Evolutionary conservation across 2,888 invertebrate species (phyloP).

Genomic region (Spicauda simplicius): DNA sequence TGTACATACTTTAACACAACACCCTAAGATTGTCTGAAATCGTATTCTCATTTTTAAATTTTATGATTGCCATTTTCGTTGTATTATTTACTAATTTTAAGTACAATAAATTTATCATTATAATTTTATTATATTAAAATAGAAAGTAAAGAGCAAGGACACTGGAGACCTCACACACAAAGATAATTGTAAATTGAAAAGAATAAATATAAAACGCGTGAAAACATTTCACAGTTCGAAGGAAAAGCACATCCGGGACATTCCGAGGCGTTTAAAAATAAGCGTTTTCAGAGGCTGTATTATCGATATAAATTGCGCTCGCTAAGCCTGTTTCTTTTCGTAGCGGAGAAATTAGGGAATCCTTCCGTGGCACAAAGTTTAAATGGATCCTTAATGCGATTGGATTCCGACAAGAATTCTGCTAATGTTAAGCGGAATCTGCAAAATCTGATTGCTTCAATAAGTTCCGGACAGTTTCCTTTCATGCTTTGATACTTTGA

Average conservation of each 20-base stretch:
- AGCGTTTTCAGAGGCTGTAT: constrained; percentile 27
- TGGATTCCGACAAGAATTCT: constrained; percentile 75
- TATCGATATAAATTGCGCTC: constrained; percentile 36
- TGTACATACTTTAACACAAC: too few species aligned
- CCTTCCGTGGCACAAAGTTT: constrained; percentile 74
- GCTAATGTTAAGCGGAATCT: constrained; percentile 79
- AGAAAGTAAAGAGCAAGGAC: not conserved
- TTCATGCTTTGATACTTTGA: constrained; percentile 75
- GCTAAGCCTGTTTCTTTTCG: constrained; percentile 64
- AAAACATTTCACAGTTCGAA: not conserved
- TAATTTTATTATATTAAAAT: too few species aligned
- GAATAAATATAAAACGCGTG: not conserved
- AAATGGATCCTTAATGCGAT: constrained; percentile 79
- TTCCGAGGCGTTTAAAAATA: constrained; percentile 32
- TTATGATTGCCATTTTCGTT: too few species aligned
- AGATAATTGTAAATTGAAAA: not conserved
- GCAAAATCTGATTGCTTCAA: constrained; percentile 80
- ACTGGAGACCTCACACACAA: not conserved
- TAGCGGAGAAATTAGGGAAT: constrained; percentile 66
- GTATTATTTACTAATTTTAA: too few species aligned
- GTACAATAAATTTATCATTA: too few species aligned
- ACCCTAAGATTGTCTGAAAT: too few species aligned
- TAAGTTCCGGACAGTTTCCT: constrained; percentile 77
- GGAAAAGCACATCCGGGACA: constrained; percentile 6
- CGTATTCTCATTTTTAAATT: too few species aligned